Conservation (phyloP, 23 tunicate genomes). For the Corella eumyota region DNA sequence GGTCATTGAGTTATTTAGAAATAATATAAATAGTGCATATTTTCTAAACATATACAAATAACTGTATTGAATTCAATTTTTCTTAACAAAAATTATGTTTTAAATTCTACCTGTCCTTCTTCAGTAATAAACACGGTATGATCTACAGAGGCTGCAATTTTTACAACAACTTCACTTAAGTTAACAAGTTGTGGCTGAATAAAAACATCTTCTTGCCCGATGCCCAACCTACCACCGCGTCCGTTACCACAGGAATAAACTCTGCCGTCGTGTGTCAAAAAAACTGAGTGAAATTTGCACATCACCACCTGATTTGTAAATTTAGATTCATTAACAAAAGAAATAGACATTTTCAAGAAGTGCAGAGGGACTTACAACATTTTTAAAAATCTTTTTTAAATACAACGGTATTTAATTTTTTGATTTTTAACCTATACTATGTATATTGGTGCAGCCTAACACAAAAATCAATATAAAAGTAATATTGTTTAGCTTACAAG, state of each 20-base stretch:
- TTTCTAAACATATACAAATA: too few relatives aligned
- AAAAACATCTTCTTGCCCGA: slow-evolving; percentile 32
- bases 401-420: too few relatives aligned
- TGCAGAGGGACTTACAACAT: too few relatives aligned
- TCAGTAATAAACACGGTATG: slow-evolving; percentile 61
- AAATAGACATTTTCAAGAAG: not conserved
- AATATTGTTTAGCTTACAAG: too few relatives aligned
- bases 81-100: too few relatives aligned
- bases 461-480: too few relatives aligned
- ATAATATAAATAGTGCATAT: too few relatives aligned
- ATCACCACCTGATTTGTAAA: slow-evolving; percentile 40
- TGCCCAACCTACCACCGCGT: slow-evolving; percentile 68
- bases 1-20: too few relatives aligned
- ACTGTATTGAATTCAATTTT: too few relatives aligned
- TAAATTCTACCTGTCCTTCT: slow-evolving; percentile 51
- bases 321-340: not conserved
- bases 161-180: slow-evolving; percentile 1
- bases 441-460: too few relatives aligned
- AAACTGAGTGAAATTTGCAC: slow-evolving; percentile 63
- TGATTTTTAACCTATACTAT: too few relatives aligned
- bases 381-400: too few relatives aligned
- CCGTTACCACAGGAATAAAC: slow-evolving; percentile 81
- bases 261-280: slow-evolving; percentile 45
- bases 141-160: slow-evolving; percentile 25
- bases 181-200: slow-evolving; percentile 54